Percentiles rank a stretch among this genome's conserved stretches.
Conservation (phyloP, 2,888 invertebrate genomes). For the Hirtodrosophila confusa region DNA sequence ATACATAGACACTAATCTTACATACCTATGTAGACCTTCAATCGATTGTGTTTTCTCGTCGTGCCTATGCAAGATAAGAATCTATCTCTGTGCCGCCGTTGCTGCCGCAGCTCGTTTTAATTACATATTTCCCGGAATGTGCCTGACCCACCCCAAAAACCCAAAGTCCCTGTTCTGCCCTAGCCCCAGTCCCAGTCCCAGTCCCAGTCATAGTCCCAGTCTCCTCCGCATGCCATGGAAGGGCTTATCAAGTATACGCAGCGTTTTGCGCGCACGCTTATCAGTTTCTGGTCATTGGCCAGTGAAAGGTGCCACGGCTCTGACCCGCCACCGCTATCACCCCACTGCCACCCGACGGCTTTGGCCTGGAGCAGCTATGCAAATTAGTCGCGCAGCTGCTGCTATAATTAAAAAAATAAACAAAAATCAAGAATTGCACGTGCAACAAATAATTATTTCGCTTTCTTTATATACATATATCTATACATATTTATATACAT, state of each 20-base stretch:
- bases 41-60: constrained; percentile 25
- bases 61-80: constrained; percentile 41
- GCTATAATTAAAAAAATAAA: constrained; percentile 35
- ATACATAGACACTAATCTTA: constrained; percentile 22
- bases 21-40: constrained; percentile 28
- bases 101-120: background rate
- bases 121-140: constrained; percentile 17
- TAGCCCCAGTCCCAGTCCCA: background rate
- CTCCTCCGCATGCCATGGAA: constrained; percentile 15
- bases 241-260: constrained; percentile 37
- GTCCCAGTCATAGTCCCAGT: too few species aligned
- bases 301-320: constrained; percentile 48
- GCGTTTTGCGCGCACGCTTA: constrained; percentile 19
- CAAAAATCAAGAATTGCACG: constrained; percentile 34
- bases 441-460: constrained; percentile 46
- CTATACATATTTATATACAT: constrained; percentile 3
- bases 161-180: background rate
- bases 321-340: constrained; percentile 9
- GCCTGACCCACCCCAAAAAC: constrained; percentile 39
- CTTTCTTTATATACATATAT: constrained; percentile 17
- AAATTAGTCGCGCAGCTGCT: constrained; percentile 56
- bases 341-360: constrained; percentile 10
- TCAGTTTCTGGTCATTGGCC: constrained; percentile 40
- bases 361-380: constrained; percentile 49
- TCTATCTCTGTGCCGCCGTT: too few species aligned